Conservation (phyloP, 2,797 vertebrate species). For the Bucorvus abyssinicus region DNA sequence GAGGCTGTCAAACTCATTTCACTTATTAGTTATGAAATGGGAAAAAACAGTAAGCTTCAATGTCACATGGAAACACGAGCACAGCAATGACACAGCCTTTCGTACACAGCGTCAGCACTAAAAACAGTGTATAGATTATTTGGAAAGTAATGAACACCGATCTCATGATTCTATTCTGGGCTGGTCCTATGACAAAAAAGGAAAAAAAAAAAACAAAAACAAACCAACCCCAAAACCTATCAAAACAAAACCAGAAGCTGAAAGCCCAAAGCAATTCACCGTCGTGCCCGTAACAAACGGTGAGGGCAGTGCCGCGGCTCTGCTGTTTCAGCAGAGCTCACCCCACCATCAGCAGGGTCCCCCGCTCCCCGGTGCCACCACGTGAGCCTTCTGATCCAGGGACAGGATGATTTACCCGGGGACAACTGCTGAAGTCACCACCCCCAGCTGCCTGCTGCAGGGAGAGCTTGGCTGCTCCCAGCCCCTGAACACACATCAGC, state of each 20-base stretch:
- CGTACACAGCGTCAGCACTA: neutral
- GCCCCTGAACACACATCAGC: neutral
- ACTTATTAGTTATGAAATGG: constrained; percentile 36
- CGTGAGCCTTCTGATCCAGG: neutral
- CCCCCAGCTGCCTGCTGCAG: neutral
- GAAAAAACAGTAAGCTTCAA: neutral
- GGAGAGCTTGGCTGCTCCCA: neutral
- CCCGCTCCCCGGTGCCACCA: neutral
- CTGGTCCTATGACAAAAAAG: neutral
- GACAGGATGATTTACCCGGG: neutral
- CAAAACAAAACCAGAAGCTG: constrained; percentile 4
- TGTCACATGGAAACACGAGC: constrained; percentile 18
- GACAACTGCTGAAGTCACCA: neutral
- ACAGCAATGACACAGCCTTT: neutral
- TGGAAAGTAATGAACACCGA: neutral
- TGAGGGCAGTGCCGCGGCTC: neutral
- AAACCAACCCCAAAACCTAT: neutral
- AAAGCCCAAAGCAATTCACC: neutral
- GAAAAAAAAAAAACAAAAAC: no score
- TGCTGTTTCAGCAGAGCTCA: neutral
- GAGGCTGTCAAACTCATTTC: constrained; percentile 34
- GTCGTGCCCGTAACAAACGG: neutral
- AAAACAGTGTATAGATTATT: constrained; percentile 26
- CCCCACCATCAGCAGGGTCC: rapidly evolving
- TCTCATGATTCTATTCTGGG: constrained; percentile 24